Conservation (phyloP, 2,888 invertebrate species). For the Pyrochroa serraticornis region DNA sequence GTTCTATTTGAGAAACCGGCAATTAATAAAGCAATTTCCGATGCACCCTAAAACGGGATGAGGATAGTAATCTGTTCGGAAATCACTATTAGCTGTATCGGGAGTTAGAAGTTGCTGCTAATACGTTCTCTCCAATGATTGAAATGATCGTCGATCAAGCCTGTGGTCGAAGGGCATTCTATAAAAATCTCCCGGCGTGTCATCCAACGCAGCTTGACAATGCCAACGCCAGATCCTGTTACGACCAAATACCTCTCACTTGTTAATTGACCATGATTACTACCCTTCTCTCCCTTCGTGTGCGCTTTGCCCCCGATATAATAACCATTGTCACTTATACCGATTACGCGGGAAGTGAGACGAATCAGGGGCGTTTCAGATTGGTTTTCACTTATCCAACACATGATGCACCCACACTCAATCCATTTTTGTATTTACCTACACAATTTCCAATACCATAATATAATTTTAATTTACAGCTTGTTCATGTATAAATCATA, state of each 20-base stretch:
- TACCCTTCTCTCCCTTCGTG: slow-evolving; percentile 41
- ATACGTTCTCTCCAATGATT: slow-evolving; percentile 24
- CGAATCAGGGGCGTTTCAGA: slow-evolving; percentile 40
- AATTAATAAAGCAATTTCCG: slow-evolving; percentile 39
- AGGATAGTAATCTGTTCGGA: slow-evolving; percentile 27
- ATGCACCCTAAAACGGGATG: slow-evolving; percentile 27
- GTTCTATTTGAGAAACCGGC: slow-evolving; percentile 11
- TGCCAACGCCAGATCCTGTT: slow-evolving; percentile 48
- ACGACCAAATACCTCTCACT: slow-evolving; percentile 50
- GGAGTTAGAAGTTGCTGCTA: slow-evolving; percentile 17
- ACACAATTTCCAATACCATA: too few relatives aligned
- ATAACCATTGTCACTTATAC: slow-evolving; percentile 50
- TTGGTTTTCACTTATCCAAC: slow-evolving; percentile 50
- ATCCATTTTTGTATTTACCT: not conserved
- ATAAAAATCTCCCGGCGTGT: slow-evolving; percentile 45
- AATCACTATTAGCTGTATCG: slow-evolving; percentile 25
- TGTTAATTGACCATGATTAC: slow-evolving; percentile 54
- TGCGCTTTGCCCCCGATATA: slow-evolving; percentile 36
- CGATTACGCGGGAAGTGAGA: slow-evolving; percentile 44
- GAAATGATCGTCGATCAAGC: slow-evolving; percentile 38
- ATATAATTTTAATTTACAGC: too few relatives aligned
- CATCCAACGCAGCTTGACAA: slow-evolving; percentile 42
- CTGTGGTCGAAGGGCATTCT: slow-evolving; percentile 45
- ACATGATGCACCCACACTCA: slow-evolving; percentile 5
- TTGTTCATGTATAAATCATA: too few relatives aligned